Evolutionary conservation across 2,888 invertebrate genomes (phyloP), one percentile per base, ranked within the genome.

Genomic region (Melinaea marsaeus): DNA sequence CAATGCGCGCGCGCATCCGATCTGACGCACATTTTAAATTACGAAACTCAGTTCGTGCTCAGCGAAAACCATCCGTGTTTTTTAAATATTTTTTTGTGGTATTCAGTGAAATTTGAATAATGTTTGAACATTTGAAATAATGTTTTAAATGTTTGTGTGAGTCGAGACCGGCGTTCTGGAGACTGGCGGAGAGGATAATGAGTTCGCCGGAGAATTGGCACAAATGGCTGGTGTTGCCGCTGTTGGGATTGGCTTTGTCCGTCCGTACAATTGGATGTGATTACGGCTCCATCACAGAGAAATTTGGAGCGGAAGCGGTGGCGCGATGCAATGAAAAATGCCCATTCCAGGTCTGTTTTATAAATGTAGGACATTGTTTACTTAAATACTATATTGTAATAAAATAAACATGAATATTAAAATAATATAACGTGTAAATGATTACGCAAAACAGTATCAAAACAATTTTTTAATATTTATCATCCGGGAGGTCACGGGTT

Each of bases 171-270:
- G 79, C 78, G 76, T 71, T 77, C 72, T 6, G 42, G 42, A 7
- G 42, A 75, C 75, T 76, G 74, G 75, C 75, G 72, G 77, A 74
- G 79, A 77, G 77, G 82, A 89, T 87, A 88, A 89, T 90, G 90
- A 85, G 81, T 81, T 79, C 80, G 83, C 81, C 81, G 79, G 81
- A 81, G 88, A 90, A 90, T 89, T 90, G 90, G 88, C 90, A 85
- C 85, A 89, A 90, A 88, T 90, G 90, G 89, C 85, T 89, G 80
- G 85, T 89, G 88, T 84, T 89, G 88, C 82, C 84, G 85, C 79
- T 90, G 83, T 79, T 90, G 83, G 90, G 90, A 89, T 89, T 90
- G 88, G 89, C 89, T 88, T 88, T 90, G 90, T 89, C 90, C 90
- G 90, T 84, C 80, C 85, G 83, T 79, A 85, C 88, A 90, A 90